Evolutionary conservation across 2,113 vertebrate genomes (phyloP).

Genomic region (Anser cygnoides): DNA sequence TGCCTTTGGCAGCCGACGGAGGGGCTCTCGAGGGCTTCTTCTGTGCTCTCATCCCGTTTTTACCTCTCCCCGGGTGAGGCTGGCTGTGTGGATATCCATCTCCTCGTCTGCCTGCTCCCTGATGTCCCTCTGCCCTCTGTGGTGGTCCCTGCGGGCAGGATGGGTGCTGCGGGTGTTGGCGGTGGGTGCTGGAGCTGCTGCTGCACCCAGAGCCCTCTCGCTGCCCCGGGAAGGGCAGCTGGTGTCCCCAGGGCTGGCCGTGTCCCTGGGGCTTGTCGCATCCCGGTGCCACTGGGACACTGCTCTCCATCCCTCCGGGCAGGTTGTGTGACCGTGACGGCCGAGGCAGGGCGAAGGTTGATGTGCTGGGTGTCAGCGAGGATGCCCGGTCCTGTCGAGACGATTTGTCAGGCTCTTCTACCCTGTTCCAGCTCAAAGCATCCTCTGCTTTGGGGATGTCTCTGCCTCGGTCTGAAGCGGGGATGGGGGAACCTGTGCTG

Average conservation of each 20-base stretch:
- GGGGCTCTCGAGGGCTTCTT: neutral
- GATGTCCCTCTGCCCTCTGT: neutral
- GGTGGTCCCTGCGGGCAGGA: too few relatives aligned
- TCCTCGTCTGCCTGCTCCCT: neutral
- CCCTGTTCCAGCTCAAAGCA: neutral
- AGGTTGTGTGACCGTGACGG: neutral
- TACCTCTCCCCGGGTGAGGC: neutral
- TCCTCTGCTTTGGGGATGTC: neutral
- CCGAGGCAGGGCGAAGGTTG: neutral
- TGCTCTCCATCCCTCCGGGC: neutral
- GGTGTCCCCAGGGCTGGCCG: neutral
- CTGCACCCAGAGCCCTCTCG: neutral
- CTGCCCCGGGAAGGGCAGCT: neutral
- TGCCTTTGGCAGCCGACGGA: neutral
- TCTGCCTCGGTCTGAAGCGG: neutral
- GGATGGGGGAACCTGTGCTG: neutral
- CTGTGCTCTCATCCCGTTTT: neutral
- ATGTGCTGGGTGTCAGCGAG: neutral
- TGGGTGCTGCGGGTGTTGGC: too few relatives aligned
- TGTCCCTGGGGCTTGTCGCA: neutral
- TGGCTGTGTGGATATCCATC: neutral
- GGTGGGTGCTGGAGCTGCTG: neutral
- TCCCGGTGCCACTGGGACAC: neutral
- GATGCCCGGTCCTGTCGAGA: neutral
- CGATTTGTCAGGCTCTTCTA: neutral